phyloP scores from a whole-genome alignment of 1,140 invertebrate species.

The Drosophila saltans region DNA sequence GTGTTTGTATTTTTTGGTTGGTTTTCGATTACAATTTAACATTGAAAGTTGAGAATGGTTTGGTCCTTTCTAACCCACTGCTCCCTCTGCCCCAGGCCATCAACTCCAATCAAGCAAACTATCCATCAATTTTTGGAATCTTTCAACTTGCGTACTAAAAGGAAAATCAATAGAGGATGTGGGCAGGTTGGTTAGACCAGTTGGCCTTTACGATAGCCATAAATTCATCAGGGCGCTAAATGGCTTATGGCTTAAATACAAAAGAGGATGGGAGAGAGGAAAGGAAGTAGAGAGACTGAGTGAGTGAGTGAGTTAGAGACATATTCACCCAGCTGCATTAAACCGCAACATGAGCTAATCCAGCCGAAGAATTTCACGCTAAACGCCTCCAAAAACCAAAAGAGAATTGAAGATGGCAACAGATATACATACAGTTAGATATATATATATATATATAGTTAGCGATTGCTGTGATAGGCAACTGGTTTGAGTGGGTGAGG shows the following conservation, averaged over 20 bases:
- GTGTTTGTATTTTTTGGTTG: background rate
- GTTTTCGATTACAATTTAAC: constrained; percentile 8
- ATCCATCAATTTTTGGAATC: constrained; percentile 44
- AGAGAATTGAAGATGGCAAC: no score
- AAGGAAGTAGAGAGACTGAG: background rate
- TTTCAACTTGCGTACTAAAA: background rate
- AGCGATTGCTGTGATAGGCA: background rate
- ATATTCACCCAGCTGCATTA: constrained; percentile 43
- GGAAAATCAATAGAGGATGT: constrained; percentile 45
- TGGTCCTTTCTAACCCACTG: no score
- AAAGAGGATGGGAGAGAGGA: background rate
- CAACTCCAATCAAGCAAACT: constrained; percentile 49
- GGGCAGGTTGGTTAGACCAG: background rate
- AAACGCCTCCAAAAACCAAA: constrained; percentile 49
- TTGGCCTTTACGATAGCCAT: constrained; percentile 52
- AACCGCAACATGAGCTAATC: constrained; percentile 75
- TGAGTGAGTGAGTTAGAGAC: background rate
- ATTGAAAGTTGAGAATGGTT: background rate
- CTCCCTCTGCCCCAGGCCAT: constrained; percentile 5
- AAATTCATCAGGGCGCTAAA: constrained; percentile 77
- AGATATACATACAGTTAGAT: background rate
- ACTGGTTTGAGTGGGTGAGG: background rate
- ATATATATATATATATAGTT: background rate
- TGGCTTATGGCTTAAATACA: constrained; percentile 55
- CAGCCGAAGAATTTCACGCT: constrained; percentile 55